phyloP scores from a whole-genome alignment of 1,140 invertebrate species.

The Bombyx mori region DNA sequence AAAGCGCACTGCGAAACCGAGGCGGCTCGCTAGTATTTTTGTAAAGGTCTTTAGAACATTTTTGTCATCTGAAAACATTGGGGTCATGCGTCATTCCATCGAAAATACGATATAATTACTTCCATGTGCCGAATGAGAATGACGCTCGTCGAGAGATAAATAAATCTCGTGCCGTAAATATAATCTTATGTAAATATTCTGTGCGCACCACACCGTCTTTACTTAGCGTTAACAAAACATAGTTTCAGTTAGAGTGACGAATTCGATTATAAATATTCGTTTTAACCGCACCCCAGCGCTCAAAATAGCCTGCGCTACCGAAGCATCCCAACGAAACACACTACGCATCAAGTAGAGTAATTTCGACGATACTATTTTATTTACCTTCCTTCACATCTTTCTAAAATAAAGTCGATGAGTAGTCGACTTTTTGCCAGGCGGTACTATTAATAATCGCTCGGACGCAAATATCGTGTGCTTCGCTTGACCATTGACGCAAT shows the following conservation, averaged over 20 bases:
- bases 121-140: constrained; percentile 48
- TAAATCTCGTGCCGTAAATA: constrained; percentile 47
- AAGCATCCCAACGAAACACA: constrained; percentile 49
- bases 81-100: constrained; percentile 49
- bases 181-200: constrained; percentile 60
- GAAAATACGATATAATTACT: constrained; percentile 49
- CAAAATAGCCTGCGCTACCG: constrained; percentile 40
- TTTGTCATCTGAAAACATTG: constrained; percentile 25
- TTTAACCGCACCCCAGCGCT: constrained; percentile 29
- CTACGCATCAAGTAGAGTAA: constrained; percentile 42
- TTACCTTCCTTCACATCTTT: constrained; percentile 53
- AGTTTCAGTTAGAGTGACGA: constrained; percentile 49
- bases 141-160: constrained; percentile 45
- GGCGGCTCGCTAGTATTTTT: too few species aligned
- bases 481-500: constrained; percentile 62
- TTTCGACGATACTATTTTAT: constrained; percentile 56
- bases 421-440: constrained; percentile 54
- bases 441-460: constrained; percentile 57
- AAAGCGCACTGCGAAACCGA: constrained; percentile 9
- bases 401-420: constrained; percentile 64
- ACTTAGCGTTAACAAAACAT: constrained; percentile 58
- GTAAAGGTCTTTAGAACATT: too few species aligned
- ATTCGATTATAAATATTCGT: constrained; percentile 61
- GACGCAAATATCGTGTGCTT: constrained; percentile 61
- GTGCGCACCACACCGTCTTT: constrained; percentile 38